Evolutionary conservation across 1,140 invertebrate genomes (phyloP), one percentile per base, ranked within the genome.

Genomic region (Cyphomyrmex costatus): DNA sequence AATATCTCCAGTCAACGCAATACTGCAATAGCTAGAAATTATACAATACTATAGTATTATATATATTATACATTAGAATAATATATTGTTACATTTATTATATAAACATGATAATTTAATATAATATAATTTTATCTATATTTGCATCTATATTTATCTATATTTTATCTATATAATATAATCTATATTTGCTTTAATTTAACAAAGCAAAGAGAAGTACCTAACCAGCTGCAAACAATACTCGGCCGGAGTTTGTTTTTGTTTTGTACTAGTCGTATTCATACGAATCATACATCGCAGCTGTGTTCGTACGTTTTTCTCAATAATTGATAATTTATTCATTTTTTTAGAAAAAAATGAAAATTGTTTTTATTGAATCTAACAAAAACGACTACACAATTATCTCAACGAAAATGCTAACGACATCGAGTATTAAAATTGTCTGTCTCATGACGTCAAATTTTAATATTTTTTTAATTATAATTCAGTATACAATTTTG

Each of bases 141-240:
- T n/a, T n/a, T n/a, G n/a, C n/a, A n/a, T n/a, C n/a, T n/a, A n/a
- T n/a, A n/a, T n/a, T n/a, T n/a, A n/a, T n/a, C n/a, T n/a, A n/a
- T n/a, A n/a, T n/a, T n/a, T n/a, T n/a, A n/a, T n/a, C n/a, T n/a
- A n/a, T n/a, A n/a, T n/a, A n/a, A n/a, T n/a, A n/a, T n/a, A n/a
- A n/a, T n/a, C n/a, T n/a, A n/a, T n/a, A n/a, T n/a, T n/a, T 30
- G 4, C 14, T 53, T 42, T 49, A 33, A 30, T n/a, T 21, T 56
- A 56, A 33, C n/a, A 42, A 36, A 27, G 8, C 4, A 70, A 66
- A 73, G 14, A 56, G 21, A 46, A 61, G 16, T 95, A 96, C 96
- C 95, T 95, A 49, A 96, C 96, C 78, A 96, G 92, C 87, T 96
- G 93, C 82, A 96, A 92, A 93, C 96, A 96, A 93, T 96, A 96